A percentile compares a stretch with the other conserved stretches of the same genome.
Conservation (phyloP, 2,797 vertebrate species). For the Siniperca obscura region DNA sequence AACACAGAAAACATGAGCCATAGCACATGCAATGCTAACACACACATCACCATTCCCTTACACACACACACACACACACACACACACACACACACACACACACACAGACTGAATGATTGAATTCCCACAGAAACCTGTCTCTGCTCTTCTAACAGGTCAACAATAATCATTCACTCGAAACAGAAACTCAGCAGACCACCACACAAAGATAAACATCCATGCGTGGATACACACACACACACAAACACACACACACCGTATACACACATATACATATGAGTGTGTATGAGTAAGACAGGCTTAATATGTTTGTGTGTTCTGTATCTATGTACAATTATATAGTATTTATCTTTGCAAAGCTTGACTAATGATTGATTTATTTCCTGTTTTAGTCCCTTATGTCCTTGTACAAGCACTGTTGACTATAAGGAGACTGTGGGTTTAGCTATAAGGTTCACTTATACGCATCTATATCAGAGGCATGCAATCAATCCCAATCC, state of each 20-base stretch:
- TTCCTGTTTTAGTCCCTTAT: conserved; percentile 19
- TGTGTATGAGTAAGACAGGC: background rate
- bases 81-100: conserved; percentile 19
- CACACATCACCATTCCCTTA: background rate
- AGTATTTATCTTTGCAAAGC: conserved; percentile 24
- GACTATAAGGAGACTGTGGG: background rate
- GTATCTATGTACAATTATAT: conserved; percentile 5
- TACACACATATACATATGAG: no score
- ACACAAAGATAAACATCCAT: conserved; percentile 41
- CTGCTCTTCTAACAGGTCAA: conserved; percentile 41
- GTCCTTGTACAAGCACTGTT: conserved; percentile 17
- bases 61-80: conserved; percentile 19
- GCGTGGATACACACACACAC: conserved; percentile 19
- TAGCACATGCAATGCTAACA: background rate
- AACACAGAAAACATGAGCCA: conserved; percentile 1
- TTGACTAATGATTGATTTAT: conserved; percentile 30
- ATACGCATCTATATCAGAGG: conserved; percentile 1
- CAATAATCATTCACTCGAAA: conserved; percentile 49
- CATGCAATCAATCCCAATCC: background rate
- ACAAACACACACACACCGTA: background rate
- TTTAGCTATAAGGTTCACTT: conserved; percentile 13
- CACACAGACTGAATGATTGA: conserved; percentile 20
- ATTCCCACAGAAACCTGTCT: conserved; percentile 27
- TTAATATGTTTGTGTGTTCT: conserved; percentile 29
- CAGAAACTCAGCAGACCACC: conserved; percentile 48